Evolutionary conservation across 2,888 invertebrate species (phyloP).

Genomic region (Chloromyia formosa): DNA sequence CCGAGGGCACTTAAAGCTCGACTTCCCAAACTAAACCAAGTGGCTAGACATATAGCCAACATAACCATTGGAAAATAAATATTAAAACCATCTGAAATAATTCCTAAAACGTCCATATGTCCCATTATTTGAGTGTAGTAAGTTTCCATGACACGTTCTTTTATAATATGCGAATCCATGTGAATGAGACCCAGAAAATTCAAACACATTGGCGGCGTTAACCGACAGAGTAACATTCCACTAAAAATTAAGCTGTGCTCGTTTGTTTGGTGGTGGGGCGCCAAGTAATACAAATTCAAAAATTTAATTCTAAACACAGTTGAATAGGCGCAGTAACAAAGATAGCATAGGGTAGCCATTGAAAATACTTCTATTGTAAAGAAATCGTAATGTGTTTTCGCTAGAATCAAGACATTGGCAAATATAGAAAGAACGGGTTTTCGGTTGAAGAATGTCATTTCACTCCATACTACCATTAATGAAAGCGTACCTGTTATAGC

Average conservation of each 20-base stretch:
- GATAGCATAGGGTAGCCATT: constrained; percentile 89
- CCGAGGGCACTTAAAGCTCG: constrained; percentile 89
- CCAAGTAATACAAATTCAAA: constrained; percentile 95
- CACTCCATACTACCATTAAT: constrained; percentile 96
- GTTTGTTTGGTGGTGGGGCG: constrained; percentile 97
- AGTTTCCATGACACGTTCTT: constrained; percentile 82
- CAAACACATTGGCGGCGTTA: constrained; percentile 97
- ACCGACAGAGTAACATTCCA: constrained; percentile 96
- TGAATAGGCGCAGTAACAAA: constrained; percentile 97
- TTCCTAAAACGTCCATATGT: constrained; percentile 97
- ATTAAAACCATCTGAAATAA: constrained; percentile 97
- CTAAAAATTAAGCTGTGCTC: constrained; percentile 98
- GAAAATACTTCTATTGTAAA: constrained; percentile 94
- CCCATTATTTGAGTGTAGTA: constrained; percentile 99
- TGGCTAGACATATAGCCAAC: constrained; percentile 89
- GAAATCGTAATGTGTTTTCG: constrained; percentile 86
- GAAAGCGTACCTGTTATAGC: constrained; percentile 81
- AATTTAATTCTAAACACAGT: constrained; percentile 96
- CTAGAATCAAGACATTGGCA: constrained; percentile 89
- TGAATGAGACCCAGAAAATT: constrained; percentile 98
- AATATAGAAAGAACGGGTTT: constrained; percentile 94
- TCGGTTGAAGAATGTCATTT: constrained; percentile 96
- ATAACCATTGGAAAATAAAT: constrained; percentile 99
- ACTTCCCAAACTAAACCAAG: constrained; percentile 93
- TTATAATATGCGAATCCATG: constrained; percentile 95